Evolutionary conservation across 2,797 vertebrate genomes (phyloP), one percentile per base, ranked within the genome.

Genomic region (Hippoglossus hippoglossus): DNA sequence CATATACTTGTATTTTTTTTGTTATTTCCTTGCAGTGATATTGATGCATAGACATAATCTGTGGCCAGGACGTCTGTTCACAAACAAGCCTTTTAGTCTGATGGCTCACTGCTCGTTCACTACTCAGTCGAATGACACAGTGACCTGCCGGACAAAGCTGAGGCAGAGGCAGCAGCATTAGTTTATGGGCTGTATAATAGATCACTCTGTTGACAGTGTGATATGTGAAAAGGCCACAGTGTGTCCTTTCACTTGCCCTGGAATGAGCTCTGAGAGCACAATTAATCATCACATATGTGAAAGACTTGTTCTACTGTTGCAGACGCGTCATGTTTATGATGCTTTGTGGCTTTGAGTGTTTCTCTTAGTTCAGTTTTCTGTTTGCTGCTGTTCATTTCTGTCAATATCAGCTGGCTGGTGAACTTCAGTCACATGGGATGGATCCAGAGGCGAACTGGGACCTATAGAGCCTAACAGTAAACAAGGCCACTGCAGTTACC

Each of bases 291-390:
- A 63, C 44, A 26, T 56, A 44, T 56, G 15, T 44, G 44, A 60
- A 55, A 68, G 31, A 49, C 21, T 1, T 13, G 11, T 7, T 62
- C 26, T 47, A 56, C 21, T 46, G 31, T 36, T 28, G 21, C 15
- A 47, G 25, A 71, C 66, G 57, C 63, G 57, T 63, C 50, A 46
- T 52, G 44, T 50, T 44, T 53, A 47, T 58, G 49, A 56, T 67
- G 21, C 24, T 63, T 61, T 57, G 51, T 22, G 21, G 53, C 8
- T 67, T 51, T 57, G 52, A 22, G 28, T 26, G 46, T 56, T 67
- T 61, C 51, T 41, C 19, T 28, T 58, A 22, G 15, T 25, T 49
- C 46, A 34, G 16, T 16, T 28, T 41, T 50, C 51, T 36, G 16
- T 58, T 67, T 28, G 60, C 52, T 41, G 18, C 31, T 18, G 24